Conservation (phyloP, 2,113 vertebrate species). For the Taxidea taxus region DNA sequence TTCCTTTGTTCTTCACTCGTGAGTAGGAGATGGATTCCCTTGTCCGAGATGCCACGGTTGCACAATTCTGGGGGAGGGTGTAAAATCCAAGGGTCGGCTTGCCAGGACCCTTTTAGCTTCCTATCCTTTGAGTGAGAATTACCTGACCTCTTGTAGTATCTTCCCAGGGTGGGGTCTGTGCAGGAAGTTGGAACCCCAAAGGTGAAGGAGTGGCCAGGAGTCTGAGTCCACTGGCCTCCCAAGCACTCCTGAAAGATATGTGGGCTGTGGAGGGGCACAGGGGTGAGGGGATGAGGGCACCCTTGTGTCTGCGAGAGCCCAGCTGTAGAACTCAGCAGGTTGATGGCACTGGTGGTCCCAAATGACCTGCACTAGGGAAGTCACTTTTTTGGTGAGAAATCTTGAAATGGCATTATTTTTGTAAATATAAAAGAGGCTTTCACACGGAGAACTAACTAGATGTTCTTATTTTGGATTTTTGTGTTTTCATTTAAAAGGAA, state of each 20-base stretch:
- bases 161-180: background rate
- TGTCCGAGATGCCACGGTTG: background rate
- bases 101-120: background rate
- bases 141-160: too few relatives aligned
- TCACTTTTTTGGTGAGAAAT: background rate
- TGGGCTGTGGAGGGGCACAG: background rate
- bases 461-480: conserved; percentile 12
- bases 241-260: background rate
- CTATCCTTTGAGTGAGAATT: background rate
- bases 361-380: background rate
- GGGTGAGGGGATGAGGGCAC: background rate
- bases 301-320: too few relatives aligned
- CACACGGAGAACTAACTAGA: background rate
- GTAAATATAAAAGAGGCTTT: background rate
- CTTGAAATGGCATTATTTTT: background rate
- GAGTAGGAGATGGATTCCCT: background rate
- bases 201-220: background rate
- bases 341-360: background rate
- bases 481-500: background rate
- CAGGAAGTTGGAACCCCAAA: background rate
- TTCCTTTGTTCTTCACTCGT: background rate
- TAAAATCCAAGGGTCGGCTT: background rate
- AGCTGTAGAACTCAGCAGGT: background rate
- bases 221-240: background rate
- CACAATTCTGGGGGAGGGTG: background rate